Conservation (phyloP, 2,888 invertebrate species). For the Cantharis lateralis region DNA sequence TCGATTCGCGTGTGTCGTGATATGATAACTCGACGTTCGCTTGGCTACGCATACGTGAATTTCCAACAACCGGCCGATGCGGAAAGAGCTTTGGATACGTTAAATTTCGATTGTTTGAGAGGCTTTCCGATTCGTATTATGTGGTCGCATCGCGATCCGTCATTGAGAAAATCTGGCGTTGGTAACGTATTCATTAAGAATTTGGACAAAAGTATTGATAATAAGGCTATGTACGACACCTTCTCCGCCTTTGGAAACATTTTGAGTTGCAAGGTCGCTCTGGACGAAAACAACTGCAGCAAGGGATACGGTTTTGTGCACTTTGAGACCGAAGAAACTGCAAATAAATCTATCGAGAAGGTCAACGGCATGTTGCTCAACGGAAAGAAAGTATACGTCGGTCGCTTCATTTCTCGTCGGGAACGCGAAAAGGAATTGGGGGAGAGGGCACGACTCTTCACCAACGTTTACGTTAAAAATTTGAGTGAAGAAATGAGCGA, state of each 20-base stretch:
- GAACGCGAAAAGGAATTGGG: conserved; percentile 98
- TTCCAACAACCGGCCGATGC: conserved; percentile 99
- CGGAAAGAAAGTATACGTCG: conserved; percentile 97
- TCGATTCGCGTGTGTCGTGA: conserved; percentile 99
- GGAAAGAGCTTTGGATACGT: conserved; percentile 97
- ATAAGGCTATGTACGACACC: conserved; percentile 99
- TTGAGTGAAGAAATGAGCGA: conserved; percentile 95
- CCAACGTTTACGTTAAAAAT: conserved; percentile 98
- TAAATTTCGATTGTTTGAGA: conserved; percentile 98
- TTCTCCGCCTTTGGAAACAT: conserved; percentile 99
- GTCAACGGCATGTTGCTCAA: conserved; percentile 96
- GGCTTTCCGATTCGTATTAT: conserved; percentile 98
- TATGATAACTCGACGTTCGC: conserved; percentile 94
- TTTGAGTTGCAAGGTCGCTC: conserved; percentile 96
- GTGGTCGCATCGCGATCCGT: conserved; percentile 99
- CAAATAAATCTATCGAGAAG: conserved; percentile 96
- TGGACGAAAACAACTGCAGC: conserved; percentile 91
- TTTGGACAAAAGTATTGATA: conserved; percentile 96
- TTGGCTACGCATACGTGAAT: conserved; percentile 99
- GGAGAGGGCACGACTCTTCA: conserved; percentile 94
- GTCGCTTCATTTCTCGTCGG: conserved; percentile 96
- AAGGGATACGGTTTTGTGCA: conserved; percentile 99
- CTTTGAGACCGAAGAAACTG: conserved; percentile 98
- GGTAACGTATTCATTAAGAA: conserved; percentile 99
- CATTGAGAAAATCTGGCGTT: conserved; percentile 95